These are phyloP conservation scores for Nomada ferruginata DNA, from an alignment of 2,888 invertebrate species.

Conservation along the genomic window DNA sequence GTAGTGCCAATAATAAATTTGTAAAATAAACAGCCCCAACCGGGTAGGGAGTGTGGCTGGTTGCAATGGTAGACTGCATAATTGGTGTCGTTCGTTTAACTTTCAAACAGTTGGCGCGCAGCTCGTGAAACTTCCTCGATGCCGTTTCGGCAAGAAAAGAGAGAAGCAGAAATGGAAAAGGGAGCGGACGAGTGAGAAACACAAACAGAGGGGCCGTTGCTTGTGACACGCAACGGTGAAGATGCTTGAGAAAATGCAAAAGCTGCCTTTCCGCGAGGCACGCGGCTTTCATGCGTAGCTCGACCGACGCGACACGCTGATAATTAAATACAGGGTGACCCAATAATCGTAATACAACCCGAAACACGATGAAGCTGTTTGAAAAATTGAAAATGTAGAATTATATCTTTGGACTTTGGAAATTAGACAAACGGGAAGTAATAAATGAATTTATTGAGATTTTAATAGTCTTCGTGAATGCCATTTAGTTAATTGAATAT, in stretches of 20 bases:
- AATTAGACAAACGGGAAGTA: no score
- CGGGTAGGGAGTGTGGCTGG: conserved; percentile 59
- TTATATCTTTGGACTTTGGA: no score
- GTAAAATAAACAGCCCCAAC: conserved; percentile 77
- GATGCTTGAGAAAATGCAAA: conserved; percentile 56
- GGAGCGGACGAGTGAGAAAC: conserved; percentile 22
- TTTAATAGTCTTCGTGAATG: no score
- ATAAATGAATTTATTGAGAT: no score
- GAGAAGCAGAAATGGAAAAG: conserved; percentile 44
- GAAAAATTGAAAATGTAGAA: no score
- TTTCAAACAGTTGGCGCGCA: conserved; percentile 75
- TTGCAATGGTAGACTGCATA: conserved; percentile 76
- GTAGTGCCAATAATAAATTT: conserved; percentile 79
- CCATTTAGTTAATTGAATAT: no score
- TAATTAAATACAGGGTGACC: conserved; percentile 34
- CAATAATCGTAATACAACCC: no score
- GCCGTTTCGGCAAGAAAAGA: conserved; percentile 57
- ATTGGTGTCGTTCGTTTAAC: conserved; percentile 80
- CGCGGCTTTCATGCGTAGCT: conserved; percentile 15
- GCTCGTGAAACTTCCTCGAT: conserved; percentile 73
- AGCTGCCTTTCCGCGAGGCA: conserved; percentile 46
- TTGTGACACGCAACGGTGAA: conserved; percentile 43
- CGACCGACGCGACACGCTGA: conserved; percentile 28
- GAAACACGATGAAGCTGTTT: conserved; percentile 14
- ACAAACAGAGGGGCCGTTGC: conserved; percentile 15